Base-by-base conservation (phyloP, 92 coral and sea anemone species). In the Phenganax subtilis region DNA sequence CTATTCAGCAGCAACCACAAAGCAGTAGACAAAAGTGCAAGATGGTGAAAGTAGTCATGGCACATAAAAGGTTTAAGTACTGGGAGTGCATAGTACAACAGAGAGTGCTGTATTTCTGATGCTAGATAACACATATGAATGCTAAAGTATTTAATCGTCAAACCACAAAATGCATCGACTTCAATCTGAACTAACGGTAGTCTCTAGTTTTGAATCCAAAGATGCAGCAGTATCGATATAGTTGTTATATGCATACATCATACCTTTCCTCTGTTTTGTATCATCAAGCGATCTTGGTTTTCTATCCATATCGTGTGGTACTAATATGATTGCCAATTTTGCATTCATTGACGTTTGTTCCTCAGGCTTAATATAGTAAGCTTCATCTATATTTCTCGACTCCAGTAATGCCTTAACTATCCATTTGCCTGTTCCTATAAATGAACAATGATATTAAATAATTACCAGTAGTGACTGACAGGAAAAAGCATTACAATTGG, bases 221-320 rank as follows among this genome's bases (percentile, higher is more conserved):
- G 11, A 57, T 10, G 11, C 63, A 10, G 11, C 11, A 57, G 11
- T 57, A 10, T 57, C 63, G 63, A 57, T 47, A 12, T 80, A 31
- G 56, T 55, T 20, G 30, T 77, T 3, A 56, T 7, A 7, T 55
- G 59, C 29, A 17, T 6, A 55, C 27, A 20, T 77, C 29, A 79
- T 78, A 88, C 91, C 91, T 88, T 88, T 88, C 88, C 88, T 81
- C 9, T 73, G 66, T 62, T 80, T 81, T 2, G 85, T 64, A 64
- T 76, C 65, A 16, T 85, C 91, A 51, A 88, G 84, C 29, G 86
- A 57, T 54, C 91, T 68, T 25, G 90, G 85, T 54, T 87, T 87
- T 71, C 85, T 84, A 20, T 87, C 81, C 85, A 87, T 85, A 67
- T 87, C 90, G 80, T 87, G 90, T 16, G 90, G 90, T 6, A 84